Percentiles rank a stretch among this genome's conserved stretches.
Conservation (phyloP, 1,140 invertebrate genomes). For the Drosophila pruinosa region DNA sequence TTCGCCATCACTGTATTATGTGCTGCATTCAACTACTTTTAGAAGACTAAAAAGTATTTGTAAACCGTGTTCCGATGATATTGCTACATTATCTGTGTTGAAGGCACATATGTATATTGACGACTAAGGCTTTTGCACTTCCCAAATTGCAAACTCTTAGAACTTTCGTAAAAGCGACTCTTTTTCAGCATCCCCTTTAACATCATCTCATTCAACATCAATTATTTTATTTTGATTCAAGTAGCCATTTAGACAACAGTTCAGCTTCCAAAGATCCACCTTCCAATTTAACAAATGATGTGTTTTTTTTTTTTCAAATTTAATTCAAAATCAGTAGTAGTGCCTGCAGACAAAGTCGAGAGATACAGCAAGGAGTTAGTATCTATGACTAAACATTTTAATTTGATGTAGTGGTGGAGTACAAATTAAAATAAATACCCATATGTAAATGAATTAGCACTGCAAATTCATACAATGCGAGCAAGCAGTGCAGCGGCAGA, state of each 20-base stretch:
- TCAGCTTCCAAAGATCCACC: no score
- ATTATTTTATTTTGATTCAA: neutral
- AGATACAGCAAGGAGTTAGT: conserved; percentile 18
- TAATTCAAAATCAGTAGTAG: neutral
- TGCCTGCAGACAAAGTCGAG: conserved; percentile 12
- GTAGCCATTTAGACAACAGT: neutral
- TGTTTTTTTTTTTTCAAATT: neutral
- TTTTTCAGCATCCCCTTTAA: no score
- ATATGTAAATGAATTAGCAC: neutral
- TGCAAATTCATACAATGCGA: conserved; percentile 14
- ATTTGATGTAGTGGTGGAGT: conserved; percentile 17
- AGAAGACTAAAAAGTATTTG: conserved; percentile 12
- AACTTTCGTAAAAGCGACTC: no score
- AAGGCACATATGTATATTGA: no score
- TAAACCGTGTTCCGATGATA: conserved; percentile 16
- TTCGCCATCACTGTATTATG: conserved; percentile 38
- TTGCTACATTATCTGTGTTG: conserved; percentile 5
- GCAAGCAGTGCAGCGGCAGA: conserved; percentile 24
- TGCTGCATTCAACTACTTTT: conserved; percentile 36
- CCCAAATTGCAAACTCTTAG: no score
- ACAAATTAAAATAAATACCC: conserved; percentile 6
- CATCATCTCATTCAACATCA: no score
- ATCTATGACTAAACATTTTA: conserved; percentile 16
- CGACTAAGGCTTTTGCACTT: no score
- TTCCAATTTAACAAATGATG: no score